These are phyloP conservation scores for Cosmopolites sordidus DNA, from an alignment of 2,888 invertebrate species.

Conservation along the genomic window DNA sequence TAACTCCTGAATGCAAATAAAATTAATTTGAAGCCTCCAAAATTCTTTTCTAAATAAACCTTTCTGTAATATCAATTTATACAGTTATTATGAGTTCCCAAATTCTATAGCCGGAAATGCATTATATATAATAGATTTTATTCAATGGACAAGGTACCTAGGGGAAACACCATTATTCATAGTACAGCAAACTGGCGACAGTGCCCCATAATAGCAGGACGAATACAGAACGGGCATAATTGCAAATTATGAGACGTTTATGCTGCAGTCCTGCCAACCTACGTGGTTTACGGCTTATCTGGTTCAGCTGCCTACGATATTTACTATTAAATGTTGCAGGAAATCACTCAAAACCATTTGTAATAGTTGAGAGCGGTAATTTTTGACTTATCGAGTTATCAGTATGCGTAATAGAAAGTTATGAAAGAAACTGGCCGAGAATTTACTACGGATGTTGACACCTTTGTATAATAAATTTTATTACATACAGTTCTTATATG, in stretches of 20 bases:
- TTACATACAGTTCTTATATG: too few relatives aligned
- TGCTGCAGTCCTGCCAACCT: constrained; percentile 44
- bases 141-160: too few relatives aligned
- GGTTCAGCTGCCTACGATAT: constrained; percentile 40
- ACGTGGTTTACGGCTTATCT: constrained; percentile 43
- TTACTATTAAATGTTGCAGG: constrained; percentile 35
- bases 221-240: constrained; percentile 47
- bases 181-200: constrained; percentile 35
- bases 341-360: constrained; percentile 22
- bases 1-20: too few relatives aligned
- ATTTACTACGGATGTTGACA: too few relatives aligned
- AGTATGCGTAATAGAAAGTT: not conserved
- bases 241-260: constrained; percentile 48
- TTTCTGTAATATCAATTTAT: too few relatives aligned
- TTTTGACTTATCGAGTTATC: constrained; percentile 7
- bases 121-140: too few relatives aligned
- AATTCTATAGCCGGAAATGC: too few relatives aligned
- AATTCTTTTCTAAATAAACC: too few relatives aligned
- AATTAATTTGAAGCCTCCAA: too few relatives aligned
- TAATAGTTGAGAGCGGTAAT: constrained; percentile 16
- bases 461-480: too few relatives aligned
- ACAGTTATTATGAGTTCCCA: too few relatives aligned
- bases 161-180: not conserved
- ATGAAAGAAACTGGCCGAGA: not conserved
- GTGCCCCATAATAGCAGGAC: constrained; percentile 44